Evolutionary conservation across 2,888 invertebrate species (phyloP).

Genomic region (Drosophila nr. fundita): DNA sequence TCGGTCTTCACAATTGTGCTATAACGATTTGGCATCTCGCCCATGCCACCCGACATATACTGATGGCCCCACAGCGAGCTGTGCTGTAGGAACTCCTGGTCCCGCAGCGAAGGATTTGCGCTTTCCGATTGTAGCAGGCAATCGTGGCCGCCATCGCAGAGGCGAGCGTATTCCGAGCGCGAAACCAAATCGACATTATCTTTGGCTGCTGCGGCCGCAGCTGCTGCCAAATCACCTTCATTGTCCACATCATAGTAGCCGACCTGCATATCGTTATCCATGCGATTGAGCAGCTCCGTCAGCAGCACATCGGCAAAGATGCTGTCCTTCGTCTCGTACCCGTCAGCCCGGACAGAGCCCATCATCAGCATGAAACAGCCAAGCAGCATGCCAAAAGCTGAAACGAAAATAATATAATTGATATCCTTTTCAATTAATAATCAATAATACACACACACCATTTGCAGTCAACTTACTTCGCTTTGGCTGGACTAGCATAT

Average conservation of each 20-base stretch:
- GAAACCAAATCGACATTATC: slow-evolving; percentile 85
- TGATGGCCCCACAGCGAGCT: slow-evolving; percentile 91
- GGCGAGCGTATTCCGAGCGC: slow-evolving; percentile 90
- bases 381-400: slow-evolving; percentile 46
- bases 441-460: not conserved
- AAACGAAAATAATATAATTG: not conserved
- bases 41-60: slow-evolving; percentile 91
- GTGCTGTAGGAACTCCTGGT: slow-evolving; percentile 95
- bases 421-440: not conserved
- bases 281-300: slow-evolving; percentile 91
- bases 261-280: slow-evolving; percentile 90
- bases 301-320: slow-evolving; percentile 90
- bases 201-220: slow-evolving; percentile 43
- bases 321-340: slow-evolving; percentile 86
- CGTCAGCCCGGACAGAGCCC: slow-evolving; percentile 26
- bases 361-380: slow-evolving; percentile 40
- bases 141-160: slow-evolving; percentile 86
- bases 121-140: slow-evolving; percentile 58
- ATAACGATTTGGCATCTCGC: slow-evolving; percentile 86
- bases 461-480: slow-evolving; percentile 33
- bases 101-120: slow-evolving; percentile 91
- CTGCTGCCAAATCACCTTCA: slow-evolving; percentile 74
- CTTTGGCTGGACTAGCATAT: slow-evolving; percentile 58
- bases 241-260: slow-evolving; percentile 85
- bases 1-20: slow-evolving; percentile 93